Percentiles rank a stretch among this genome's conserved stretches.
Evolutionary conservation across 2,113 vertebrate species (phyloP).

Genomic region (Serinus canaria): DNA sequence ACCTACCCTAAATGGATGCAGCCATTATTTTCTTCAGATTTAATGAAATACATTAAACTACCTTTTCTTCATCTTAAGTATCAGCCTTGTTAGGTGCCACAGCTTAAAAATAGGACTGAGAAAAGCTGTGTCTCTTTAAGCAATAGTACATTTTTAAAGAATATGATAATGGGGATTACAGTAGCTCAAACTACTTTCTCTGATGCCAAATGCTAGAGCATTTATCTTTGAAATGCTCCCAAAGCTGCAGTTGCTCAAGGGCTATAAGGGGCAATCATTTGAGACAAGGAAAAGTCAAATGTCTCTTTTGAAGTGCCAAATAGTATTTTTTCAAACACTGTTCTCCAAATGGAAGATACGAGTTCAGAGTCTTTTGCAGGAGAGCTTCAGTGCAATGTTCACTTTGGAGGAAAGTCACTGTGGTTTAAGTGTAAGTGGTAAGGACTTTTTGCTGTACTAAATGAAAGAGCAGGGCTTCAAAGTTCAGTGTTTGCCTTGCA

Average conservation of each 20-base stretch:
- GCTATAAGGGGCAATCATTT: background rate
- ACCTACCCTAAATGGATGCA: background rate
- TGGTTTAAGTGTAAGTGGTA: background rate
- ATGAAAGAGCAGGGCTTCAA: slow-evolving; percentile 14
- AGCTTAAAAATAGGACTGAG: background rate
- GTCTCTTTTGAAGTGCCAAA: slow-evolving; percentile 25
- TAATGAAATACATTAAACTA: background rate
- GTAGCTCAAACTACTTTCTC: background rate
- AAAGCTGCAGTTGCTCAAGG: background rate
- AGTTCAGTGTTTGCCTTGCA: slow-evolving; percentile 7
- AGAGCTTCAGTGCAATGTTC: background rate
- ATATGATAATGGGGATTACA: background rate
- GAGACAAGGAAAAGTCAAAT: slow-evolving; percentile 19
- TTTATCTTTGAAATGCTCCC: slow-evolving; percentile 32
- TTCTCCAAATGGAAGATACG: background rate
- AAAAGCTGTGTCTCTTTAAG: background rate
- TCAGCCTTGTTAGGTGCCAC: background rate
- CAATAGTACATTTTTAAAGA: background rate
- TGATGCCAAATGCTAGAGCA: background rate
- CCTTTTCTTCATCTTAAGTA: background rate
- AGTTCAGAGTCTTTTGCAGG: background rate
- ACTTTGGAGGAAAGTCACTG: background rate
- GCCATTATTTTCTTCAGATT: background rate
- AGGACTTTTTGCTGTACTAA: background rate
- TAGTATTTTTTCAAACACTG: background rate